Evolutionary conservation across 2,888 invertebrate genomes (phyloP).

Genomic region (Drosophila antonietae): DNA sequence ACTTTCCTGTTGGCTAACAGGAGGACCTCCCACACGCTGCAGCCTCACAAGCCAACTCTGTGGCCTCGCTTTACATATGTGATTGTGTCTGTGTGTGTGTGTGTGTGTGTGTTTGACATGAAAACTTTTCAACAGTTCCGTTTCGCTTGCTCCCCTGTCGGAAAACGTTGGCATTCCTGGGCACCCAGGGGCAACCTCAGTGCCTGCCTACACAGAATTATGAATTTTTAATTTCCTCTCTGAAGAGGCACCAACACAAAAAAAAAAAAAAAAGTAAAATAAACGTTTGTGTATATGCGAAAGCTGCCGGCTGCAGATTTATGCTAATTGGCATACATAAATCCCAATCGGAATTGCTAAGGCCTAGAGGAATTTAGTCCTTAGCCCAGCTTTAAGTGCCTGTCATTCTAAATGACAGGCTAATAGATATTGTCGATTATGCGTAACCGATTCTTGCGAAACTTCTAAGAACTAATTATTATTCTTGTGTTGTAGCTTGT

Average conservation of each 20-base stretch:
- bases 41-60: slow-evolving; percentile 10
- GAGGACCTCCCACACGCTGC: slow-evolving; percentile 18
- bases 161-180: slow-evolving; percentile 27
- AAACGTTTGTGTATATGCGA: slow-evolving; percentile 2
- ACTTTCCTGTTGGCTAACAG: slow-evolving; percentile 24
- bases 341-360: slow-evolving; percentile 1
- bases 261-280: neutral
- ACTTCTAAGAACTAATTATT: slow-evolving; percentile 14
- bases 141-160: slow-evolving; percentile 11
- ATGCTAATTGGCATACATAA: slow-evolving; percentile 34
- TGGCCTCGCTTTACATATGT: slow-evolving; percentile 6
- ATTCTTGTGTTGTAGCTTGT: slow-evolving; percentile 1
- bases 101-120: slow-evolving; percentile 36
- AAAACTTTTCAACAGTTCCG: slow-evolving; percentile 20
- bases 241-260: slow-evolving; percentile 1
- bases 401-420: slow-evolving; percentile 11
- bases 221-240: slow-evolving; percentile 55
- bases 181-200: slow-evolving; percentile 3
- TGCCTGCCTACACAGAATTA: slow-evolving; percentile 19
- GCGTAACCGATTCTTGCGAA: neutral
- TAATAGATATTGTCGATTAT: slow-evolving; percentile 24
- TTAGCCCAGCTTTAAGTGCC: slow-evolving; percentile 10
- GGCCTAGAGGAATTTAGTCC: slow-evolving; percentile 24
- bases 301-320: slow-evolving; percentile 19
- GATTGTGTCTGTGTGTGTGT: neutral